Base-by-base conservation (phyloP, 2,797 vertebrate genomes). In the Rhabdophis nuchalis region DNA sequence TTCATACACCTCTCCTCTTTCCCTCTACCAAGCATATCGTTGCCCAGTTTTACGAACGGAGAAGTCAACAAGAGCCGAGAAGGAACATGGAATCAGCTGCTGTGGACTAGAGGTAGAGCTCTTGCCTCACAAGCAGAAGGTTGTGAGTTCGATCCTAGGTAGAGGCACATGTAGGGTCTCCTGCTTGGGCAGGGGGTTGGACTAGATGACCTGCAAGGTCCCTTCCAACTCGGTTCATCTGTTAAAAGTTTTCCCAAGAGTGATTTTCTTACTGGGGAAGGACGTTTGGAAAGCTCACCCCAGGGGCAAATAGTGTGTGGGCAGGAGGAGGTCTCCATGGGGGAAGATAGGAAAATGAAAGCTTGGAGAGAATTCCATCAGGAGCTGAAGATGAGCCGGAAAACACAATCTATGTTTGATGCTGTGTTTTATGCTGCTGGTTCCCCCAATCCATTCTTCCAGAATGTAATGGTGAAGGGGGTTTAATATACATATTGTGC, bases 21-120 rank as follows among this genome's bases (percentile, higher is more conserved):
- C 9, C 91, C 95, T 94, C 64, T 98, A 97, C 93, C 96, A 94
- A 89, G 94, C 92, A 61, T 97, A 96, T 95, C 85, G 91, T 96
- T 93, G 46, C 92, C 93, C 91, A 8, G 60, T n/a, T 92, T 23
- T 5, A 53, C 77, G 50, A 27, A 86, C 18, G 4, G 88, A 36
- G 92, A 29, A 10, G 77, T 57, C 52, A 93, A 23, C 46, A 94
- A 95, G 94, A 93, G 57, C 13, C 5, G 29, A 94, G 87, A 2
- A 68, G 89, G 57, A 93, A 93, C 85, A 27, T 5, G 95, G 64
- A 0, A 46, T 88, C 3, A 0, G n/a, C n/a, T n/a, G n/a, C n/a
- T n/a, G n/a, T n/a, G n/a, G n/a, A n/a, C n/a, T n/a, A n/a, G n/a
- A n/a, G n/a, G n/a, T n/a, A n/a, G n/a, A n/a, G n/a, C n/a, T n/a